phyloP scores from a whole-genome alignment of 2,888 invertebrate species.

The Andrena trimmerana region DNA sequence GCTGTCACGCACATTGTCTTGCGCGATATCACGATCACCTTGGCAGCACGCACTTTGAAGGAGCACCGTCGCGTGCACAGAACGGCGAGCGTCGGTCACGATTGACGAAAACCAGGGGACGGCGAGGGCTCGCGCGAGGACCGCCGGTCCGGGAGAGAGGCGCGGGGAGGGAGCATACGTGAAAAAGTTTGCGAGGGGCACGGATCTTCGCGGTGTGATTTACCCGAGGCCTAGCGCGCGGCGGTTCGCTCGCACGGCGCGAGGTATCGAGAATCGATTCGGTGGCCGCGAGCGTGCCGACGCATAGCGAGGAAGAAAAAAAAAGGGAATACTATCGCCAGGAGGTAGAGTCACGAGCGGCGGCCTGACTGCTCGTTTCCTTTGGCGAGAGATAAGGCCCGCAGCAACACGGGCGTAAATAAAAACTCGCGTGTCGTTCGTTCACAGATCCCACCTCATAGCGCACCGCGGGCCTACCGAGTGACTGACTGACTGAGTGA shows the following conservation, averaged over 20 bases:
- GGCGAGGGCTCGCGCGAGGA: neutral
- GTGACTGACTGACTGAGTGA: slow-evolving; percentile 81
- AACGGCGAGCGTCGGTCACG: slow-evolving; percentile 43
- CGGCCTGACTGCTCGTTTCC: neutral
- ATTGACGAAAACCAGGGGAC: slow-evolving; percentile 1
- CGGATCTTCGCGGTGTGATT: slow-evolving; percentile 17
- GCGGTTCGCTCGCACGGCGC: slow-evolving; percentile 34
- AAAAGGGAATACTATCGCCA: slow-evolving; percentile 1
- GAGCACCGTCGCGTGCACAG: slow-evolving; percentile 32
- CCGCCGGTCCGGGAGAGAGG: neutral
- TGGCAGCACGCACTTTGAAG: slow-evolving; percentile 62
- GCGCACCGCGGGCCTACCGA: slow-evolving; percentile 84
- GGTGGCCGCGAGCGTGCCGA: slow-evolving; percentile 14
- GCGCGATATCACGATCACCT: slow-evolving; percentile 65
- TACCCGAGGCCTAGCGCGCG: slow-evolving; percentile 55
- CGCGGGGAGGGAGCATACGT: slow-evolving; percentile 17
- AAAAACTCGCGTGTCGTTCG: slow-evolving; percentile 38
- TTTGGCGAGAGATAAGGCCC: slow-evolving; percentile 5
- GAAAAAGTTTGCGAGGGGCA: slow-evolving; percentile 12
- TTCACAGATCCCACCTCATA: slow-evolving; percentile 75
- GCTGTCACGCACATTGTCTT: slow-evolving; percentile 81
- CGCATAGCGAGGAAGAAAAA: slow-evolving; percentile 1
- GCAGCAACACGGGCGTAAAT: slow-evolving; percentile 35
- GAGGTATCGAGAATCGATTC: slow-evolving; percentile 24
- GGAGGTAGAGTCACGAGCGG: neutral